Evolutionary conservation across 2,113 vertebrate species (phyloP).

Genomic region (Platysteira castanea): DNA sequence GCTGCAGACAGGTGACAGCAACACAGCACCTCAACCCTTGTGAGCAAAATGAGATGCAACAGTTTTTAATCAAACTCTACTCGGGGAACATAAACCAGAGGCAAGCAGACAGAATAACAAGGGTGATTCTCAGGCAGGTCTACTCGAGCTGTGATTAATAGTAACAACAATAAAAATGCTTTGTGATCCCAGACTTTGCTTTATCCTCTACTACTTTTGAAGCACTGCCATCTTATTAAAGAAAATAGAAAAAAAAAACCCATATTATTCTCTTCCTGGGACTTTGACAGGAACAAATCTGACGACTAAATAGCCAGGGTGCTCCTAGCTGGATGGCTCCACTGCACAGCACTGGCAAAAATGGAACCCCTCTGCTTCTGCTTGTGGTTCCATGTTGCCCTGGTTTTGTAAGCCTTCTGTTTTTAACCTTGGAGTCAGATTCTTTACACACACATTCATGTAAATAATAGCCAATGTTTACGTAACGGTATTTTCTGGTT

Average conservation of each 20-base stretch:
- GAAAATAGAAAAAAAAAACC: neutral
- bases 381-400: neutral
- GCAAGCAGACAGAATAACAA: neutral
- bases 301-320: neutral
- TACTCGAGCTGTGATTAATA: conserved; percentile 2
- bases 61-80: conserved; percentile 36
- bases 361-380: neutral
- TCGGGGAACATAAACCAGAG: neutral
- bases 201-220: neutral
- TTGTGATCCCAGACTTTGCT: neutral
- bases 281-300: neutral
- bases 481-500: no score
- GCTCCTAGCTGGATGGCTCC: neutral
- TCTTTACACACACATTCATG: no score
- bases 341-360: accelerated
- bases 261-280: neutral
- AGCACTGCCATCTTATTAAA: neutral
- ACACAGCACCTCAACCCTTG: neutral
- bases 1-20: neutral
- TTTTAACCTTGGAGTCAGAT: no score
- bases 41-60: conserved; percentile 23
- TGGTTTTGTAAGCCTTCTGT: no score
- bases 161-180: neutral
- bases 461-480: no score
- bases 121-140: neutral